phyloP scores from a whole-genome alignment of 1,140 invertebrate genomes.

The Tetramorium simillimum region DNA sequence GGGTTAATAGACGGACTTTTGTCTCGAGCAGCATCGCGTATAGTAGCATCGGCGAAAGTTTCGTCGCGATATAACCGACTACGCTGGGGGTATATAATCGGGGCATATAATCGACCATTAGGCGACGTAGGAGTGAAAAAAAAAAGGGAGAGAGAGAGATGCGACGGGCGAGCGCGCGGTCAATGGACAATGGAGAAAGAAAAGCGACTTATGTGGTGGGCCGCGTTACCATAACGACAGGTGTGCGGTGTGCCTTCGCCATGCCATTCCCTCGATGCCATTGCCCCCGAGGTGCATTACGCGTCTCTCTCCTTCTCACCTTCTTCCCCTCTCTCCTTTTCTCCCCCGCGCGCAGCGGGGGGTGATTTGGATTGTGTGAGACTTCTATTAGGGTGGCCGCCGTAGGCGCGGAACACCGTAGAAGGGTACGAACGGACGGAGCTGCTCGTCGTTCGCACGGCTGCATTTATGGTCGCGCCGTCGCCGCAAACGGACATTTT shows the following conservation, averaged over 20 bases:
- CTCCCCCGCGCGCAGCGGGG: constrained; percentile 56
- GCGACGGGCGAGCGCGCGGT: background rate
- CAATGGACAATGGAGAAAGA: constrained; percentile 50
- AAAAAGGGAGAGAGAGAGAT: background rate
- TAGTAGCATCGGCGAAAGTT: background rate
- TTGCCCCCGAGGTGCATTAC: constrained; percentile 74
- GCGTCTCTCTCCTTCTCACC: constrained; percentile 57
- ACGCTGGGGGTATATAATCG: background rate
- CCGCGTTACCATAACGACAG: constrained; percentile 77
- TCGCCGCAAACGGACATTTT: background rate
- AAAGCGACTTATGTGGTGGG: constrained; percentile 59
- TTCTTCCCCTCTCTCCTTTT: background rate
- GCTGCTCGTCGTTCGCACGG: background rate
- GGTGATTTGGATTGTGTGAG: constrained; percentile 36
- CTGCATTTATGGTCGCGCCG: constrained; percentile 7
- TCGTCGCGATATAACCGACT: background rate
- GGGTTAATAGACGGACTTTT: background rate
- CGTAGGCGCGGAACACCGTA: constrained; percentile 12
- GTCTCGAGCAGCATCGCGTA: background rate
- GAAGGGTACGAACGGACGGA: constrained; percentile 37
- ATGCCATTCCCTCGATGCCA: constrained; percentile 65
- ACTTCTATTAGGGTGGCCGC: constrained; percentile 51
- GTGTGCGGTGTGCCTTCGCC: constrained; percentile 29
- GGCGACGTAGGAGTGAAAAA: background rate
- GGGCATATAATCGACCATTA: constrained; percentile 2